Percentiles rank a stretch among this genome's conserved stretches.
Evolutionary conservation across 2,888 invertebrate species (phyloP).

Genomic region (Zygothrica quintamaculata): DNA sequence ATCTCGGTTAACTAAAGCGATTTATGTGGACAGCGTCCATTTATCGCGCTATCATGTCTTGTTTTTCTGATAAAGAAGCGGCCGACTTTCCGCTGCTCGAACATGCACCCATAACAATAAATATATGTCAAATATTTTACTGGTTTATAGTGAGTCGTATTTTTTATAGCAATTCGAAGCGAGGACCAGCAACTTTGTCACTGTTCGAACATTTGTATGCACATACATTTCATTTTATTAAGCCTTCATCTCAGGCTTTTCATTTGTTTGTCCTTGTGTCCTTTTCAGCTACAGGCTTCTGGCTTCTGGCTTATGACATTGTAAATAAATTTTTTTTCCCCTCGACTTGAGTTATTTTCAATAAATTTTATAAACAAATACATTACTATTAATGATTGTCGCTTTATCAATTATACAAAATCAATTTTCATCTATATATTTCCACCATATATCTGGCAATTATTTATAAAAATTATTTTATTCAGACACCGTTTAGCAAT

Average conservation of each 20-base stretch:
- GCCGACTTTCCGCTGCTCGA: conserved; percentile 15
- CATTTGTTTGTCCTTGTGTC: not conserved
- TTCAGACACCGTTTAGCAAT: not conserved
- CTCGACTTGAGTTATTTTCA: too few relatives aligned
- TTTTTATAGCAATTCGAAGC: conserved; percentile 24
- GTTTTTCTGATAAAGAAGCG: conserved; percentile 23
- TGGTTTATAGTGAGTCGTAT: conserved; percentile 20
- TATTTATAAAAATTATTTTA: conserved; percentile 4
- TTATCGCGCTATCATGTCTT: conserved; percentile 70
- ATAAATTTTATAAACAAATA: too few relatives aligned
- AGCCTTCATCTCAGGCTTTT: not conserved
- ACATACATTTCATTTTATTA: conserved; percentile 35
- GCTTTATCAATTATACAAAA: too few relatives aligned
- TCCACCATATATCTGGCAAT: not conserved
- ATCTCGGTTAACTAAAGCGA: conserved; percentile 27
- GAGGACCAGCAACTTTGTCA: conserved; percentile 42
- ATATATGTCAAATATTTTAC: conserved; percentile 72
- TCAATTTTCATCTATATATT: not conserved
- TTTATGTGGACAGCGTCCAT: conserved; percentile 66
- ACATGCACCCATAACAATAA: conserved; percentile 54
- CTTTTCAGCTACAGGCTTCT: too few relatives aligned
- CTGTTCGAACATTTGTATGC: conserved; percentile 30
- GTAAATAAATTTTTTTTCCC: too few relatives aligned
- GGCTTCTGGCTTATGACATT: too few relatives aligned
- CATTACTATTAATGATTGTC: too few relatives aligned